Percentiles rank a stretch among this genome's conserved stretches.
Conservation (phyloP, 1,140 invertebrate genomes). For the Zaprionus ghesquierei region DNA sequence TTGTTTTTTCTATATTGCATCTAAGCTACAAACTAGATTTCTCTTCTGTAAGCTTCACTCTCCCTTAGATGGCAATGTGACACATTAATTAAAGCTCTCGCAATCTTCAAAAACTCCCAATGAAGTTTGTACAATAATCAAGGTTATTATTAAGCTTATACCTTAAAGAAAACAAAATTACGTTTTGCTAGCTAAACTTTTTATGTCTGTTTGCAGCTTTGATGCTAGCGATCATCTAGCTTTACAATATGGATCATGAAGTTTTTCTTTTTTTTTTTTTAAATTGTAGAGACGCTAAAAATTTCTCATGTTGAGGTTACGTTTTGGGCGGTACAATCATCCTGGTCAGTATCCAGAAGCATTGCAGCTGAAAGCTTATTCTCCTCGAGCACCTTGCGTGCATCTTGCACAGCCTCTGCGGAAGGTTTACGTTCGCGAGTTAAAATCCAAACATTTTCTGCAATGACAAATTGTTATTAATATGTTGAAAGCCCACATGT, state of each 20-base stretch:
- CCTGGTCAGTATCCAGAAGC: conserved; percentile 57
- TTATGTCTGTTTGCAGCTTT: neutral
- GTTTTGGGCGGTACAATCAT: neutral
- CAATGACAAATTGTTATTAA: conserved; percentile 40
- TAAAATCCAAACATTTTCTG: conserved; percentile 71
- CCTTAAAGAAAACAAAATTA: neutral
- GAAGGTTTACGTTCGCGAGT: conserved; percentile 60
- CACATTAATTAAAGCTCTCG: too few relatives aligned
- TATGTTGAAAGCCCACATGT: too few relatives aligned
- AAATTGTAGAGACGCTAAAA: conserved; percentile 48
- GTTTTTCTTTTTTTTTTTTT: too few relatives aligned
- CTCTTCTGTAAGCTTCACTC: too few relatives aligned
- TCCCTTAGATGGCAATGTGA: too few relatives aligned
- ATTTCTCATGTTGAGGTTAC: conserved; percentile 39
- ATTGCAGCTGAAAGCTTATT: conserved; percentile 50
- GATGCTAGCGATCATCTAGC: too few relatives aligned
- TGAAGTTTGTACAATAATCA: too few relatives aligned
- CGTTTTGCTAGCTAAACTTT: too few relatives aligned
- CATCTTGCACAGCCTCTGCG: conserved; percentile 23
- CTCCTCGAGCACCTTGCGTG: conserved; percentile 59
- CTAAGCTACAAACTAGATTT: too few relatives aligned
- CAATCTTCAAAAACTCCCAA: too few relatives aligned
- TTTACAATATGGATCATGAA: conserved; percentile 40
- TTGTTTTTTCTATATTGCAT: too few relatives aligned
- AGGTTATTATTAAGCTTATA: too few relatives aligned